phyloP scores from a whole-genome alignment of 2,797 vertebrate genomes.

The Australoheros facetus region DNA sequence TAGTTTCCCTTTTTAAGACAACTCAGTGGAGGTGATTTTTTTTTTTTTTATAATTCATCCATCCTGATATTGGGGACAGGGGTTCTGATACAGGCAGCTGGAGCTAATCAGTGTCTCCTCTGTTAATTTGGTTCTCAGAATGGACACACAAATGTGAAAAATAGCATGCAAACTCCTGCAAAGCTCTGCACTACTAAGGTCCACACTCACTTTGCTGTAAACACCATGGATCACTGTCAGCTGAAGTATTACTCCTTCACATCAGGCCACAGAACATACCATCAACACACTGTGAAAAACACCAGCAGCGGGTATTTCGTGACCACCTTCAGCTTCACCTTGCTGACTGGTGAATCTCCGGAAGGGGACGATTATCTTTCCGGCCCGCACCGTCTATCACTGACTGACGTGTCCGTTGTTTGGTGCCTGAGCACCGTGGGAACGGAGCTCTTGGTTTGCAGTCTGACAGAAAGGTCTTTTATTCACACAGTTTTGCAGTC shows the following conservation, averaged over 20 bases:
- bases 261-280: constrained; percentile 50
- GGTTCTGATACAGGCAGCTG: not conserved
- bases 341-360: constrained; percentile 17
- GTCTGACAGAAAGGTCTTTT: constrained; percentile 72
- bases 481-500: constrained; percentile 66
- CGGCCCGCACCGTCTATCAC: constrained; percentile 50
- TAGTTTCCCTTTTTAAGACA: too few species aligned
- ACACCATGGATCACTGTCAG: constrained; percentile 38
- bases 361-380: constrained; percentile 14
- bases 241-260: constrained; percentile 25
- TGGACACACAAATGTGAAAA: constrained; percentile 14
- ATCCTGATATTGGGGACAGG: not conserved
- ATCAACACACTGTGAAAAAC: constrained; percentile 63
- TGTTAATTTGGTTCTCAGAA: not conserved
- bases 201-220: constrained; percentile 29
- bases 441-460: constrained; percentile 69
- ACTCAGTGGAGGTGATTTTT: too few species aligned
- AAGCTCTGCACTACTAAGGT: not conserved
- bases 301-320: not conserved
- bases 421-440: constrained; percentile 58
- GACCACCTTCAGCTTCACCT: constrained; percentile 6
- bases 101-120: not conserved
- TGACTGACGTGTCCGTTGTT: not conserved
- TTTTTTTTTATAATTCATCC: accelerated
- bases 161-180: not conserved